Base-by-base conservation (phyloP, 2,797 vertebrate genomes). In the Centroberyx gerrardi region DNA sequence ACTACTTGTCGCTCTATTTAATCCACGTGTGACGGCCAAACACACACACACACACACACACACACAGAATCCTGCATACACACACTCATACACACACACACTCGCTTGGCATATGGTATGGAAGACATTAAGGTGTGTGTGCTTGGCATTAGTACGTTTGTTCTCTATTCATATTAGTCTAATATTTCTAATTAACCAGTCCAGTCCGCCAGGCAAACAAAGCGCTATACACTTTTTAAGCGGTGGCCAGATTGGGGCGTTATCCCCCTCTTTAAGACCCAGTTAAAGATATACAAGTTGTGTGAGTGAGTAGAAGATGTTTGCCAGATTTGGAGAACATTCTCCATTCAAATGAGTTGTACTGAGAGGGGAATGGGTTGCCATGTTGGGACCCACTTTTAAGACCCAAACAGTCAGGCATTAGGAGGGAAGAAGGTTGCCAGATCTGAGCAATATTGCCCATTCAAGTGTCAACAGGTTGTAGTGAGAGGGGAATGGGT, bases 381-480 rank as follows among this genome's bases (percentile, higher is more conserved):
- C 17, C 49, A 52, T 52, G 49, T 48, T 62, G 14, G 15, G 15
- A 27, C 10, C 38, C 10, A 40, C 2, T 15, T 48, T 58, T 28
- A 22, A 14, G 12, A 38, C 65, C 36, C 29, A 14, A 48, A 48
- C 40, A 4, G 22, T 22, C 22, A 1, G 22, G 22, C 22, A 22
- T 22, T 22, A 22, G 22, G 22, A 22, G 22, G 22, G 22, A 22
- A 22, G 22, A 22, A 22, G 22, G 22, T 22, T 74, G 74, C 66
- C 73, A 59, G 58, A 69, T 79, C 62, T 36, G 48, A 83, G 69
- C 62, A 44, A 29, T 1, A 22, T 33, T 0, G 29, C 46, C 61
- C 8, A 27, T 89, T 91, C 87, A 87, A 89, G 84, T 87, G 73
- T 85, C 81, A 0, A 38, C 82, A 90, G 88, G 83, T 67, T 82